Conservation (phyloP, 2,113 vertebrate genomes). For the Salvator merianae region DNA sequence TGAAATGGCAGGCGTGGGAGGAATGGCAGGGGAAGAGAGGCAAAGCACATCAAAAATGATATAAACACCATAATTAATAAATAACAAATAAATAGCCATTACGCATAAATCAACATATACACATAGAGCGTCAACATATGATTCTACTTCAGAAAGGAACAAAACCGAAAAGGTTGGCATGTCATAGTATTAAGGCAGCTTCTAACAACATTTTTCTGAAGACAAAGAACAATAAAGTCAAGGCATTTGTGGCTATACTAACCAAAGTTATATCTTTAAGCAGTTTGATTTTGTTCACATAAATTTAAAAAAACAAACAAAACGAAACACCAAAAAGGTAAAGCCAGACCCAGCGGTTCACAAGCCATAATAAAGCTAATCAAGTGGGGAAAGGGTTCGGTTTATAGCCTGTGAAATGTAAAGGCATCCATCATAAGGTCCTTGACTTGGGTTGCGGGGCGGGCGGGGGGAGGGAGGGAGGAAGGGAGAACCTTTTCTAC, state of each 20-base stretch:
- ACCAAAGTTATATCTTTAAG: constrained; percentile 81
- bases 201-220: constrained; percentile 86
- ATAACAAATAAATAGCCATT: constrained; percentile 93
- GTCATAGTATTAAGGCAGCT: constrained; percentile 91
- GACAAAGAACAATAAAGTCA: constrained; percentile 86
- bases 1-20: constrained; percentile 78
- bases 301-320: not conserved
- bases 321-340: constrained; percentile 65
- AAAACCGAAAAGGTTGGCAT: constrained; percentile 65
- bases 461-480: constrained; percentile 1
- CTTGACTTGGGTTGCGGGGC: constrained; percentile 75
- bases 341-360: constrained; percentile 86
- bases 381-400: constrained; percentile 69
- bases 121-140: constrained; percentile 86
- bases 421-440: constrained; percentile 80
- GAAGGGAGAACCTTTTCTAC: not conserved
- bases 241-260: constrained; percentile 98
- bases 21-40: constrained; percentile 13
- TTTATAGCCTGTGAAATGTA: constrained; percentile 83
- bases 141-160: constrained; percentile 80
- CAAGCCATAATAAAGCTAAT: constrained; percentile 93
- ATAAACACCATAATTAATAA: constrained; percentile 95
- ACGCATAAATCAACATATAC: constrained; percentile 94
- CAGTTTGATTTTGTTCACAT: constrained; percentile 78
- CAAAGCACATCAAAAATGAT: constrained; percentile 63